Evolutionary conservation across 2,797 vertebrate genomes (phyloP), one percentile per base, ranked within the genome.

Genomic region (Eulemur albifrons): DNA sequence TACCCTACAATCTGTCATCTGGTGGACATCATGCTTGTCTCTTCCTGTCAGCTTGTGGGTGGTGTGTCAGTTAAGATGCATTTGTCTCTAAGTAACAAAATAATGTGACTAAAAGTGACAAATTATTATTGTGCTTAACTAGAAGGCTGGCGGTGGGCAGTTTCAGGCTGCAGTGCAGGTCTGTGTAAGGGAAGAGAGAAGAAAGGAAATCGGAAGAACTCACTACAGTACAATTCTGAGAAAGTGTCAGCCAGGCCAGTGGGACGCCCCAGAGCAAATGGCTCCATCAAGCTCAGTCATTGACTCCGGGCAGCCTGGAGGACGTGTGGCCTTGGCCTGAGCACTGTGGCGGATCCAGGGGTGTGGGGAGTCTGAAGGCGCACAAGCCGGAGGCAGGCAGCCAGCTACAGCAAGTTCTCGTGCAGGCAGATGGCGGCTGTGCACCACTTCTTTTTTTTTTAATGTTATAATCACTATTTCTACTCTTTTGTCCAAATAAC

Each of bases 11-110:
- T 48, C 73, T 86, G 50, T 79, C n/a, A 63, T 57, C 88, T 38
- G 67, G 54, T 48, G 48, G 40, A 61, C 25, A 25, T 32, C 20
- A 10, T 12, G 14, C 69, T 77, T 63, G 17, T 40, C 25, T 76
- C 57, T 88, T 75, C 48, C 50, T 70, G 30, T 88, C 73, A 73
- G n/a, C 61, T 52, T 57, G 21, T 69, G 50, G 15, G n/a, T 91
- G 61, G 20, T 69, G 2, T 80, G 35, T 94, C 90, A 72, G 57
- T 82, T 85, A 50, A 25, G 63, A 45, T 84, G 27, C 57, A 25
- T 84, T 86, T 95, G 10, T 93, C 76, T 84, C 61, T 79, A 9
- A 88, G 81, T 82, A 87, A 90, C 52, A 86, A 63, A 79, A 7
- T 67, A 35, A 35, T 69, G 45, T 84, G 87, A 57, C 70, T 59